phyloP scores from a whole-genome alignment of 2,888 invertebrate species.

The Apeira syringaria region DNA sequence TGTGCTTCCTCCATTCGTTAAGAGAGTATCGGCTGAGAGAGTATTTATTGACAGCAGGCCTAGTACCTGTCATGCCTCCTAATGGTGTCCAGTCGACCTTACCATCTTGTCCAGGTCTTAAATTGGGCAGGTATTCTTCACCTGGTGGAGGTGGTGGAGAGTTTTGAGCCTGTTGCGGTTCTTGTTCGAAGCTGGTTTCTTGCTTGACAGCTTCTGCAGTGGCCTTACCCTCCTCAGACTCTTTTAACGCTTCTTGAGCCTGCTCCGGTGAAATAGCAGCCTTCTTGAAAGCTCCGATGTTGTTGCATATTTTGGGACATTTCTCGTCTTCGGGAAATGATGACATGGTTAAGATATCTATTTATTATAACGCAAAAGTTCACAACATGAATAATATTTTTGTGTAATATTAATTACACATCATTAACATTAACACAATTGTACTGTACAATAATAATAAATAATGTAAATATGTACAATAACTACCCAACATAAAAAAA shows the following conservation, averaged over 20 bases:
- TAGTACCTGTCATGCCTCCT: slow-evolving; percentile 87
- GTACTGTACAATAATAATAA: too few relatives aligned
- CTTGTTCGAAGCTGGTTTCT: slow-evolving; percentile 4
- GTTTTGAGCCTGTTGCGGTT: slow-evolving; percentile 23
- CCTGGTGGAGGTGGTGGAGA: slow-evolving; percentile 31
- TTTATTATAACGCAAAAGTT: too few relatives aligned
- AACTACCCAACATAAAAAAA: too few relatives aligned
- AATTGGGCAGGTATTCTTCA: slow-evolving; percentile 53
- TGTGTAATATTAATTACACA: too few relatives aligned
- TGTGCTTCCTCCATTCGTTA: slow-evolving; percentile 88
- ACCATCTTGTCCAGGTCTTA: slow-evolving; percentile 87
- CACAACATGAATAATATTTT: too few relatives aligned
- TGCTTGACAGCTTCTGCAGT: slow-evolving; percentile 4
- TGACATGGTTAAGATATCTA: slow-evolving; percentile 22
- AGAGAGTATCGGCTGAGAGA: slow-evolving; percentile 89
- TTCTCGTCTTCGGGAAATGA: slow-evolving; percentile 57
- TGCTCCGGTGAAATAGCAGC: slow-evolving; percentile 46
- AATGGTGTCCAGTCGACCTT: slow-evolving; percentile 89
- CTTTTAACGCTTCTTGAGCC: slow-evolving; percentile 36
- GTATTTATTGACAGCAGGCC: slow-evolving; percentile 90
- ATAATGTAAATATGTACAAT: too few relatives aligned
- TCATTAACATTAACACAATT: too few relatives aligned
- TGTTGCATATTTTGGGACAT: slow-evolving; percentile 63
- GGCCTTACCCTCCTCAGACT: slow-evolving; percentile 29
- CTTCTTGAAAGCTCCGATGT: slow-evolving; percentile 66